Conservation (phyloP, 2,797 vertebrate genomes). For the Phoebastria nigripes region DNA sequence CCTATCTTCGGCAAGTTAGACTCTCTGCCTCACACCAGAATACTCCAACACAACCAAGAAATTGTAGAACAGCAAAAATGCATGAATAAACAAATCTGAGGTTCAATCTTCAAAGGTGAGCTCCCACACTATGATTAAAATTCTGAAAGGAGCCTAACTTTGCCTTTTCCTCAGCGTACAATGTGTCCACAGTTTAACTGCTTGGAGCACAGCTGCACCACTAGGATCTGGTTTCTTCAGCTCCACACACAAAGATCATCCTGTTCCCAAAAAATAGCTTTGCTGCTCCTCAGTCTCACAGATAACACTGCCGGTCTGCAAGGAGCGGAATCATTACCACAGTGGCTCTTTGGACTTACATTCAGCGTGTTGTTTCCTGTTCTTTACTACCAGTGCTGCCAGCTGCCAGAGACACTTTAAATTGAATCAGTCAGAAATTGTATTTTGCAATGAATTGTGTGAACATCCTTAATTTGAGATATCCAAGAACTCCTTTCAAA, state of each 20-base stretch:
- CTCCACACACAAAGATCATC: slow-evolving; percentile 68
- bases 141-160: not conserved
- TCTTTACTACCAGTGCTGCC: slow-evolving; percentile 25
- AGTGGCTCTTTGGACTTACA: slow-evolving; percentile 45
- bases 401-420: slow-evolving; percentile 62
- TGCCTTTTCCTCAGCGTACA: slow-evolving; percentile 16
- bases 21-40: not conserved
- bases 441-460: slow-evolving; percentile 33
- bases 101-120: not conserved
- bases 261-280: slow-evolving; percentile 57
- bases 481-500: slow-evolving; percentile 12
- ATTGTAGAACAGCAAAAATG: not conserved
- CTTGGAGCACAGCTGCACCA: slow-evolving; percentile 62
- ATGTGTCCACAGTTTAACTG: slow-evolving; percentile 26
- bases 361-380: slow-evolving; percentile 62
- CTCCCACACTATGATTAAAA: not conserved
- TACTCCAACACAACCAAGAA: not conserved
- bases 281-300: not conserved
- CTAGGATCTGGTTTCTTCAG: slow-evolving; percentile 44
- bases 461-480: slow-evolving; percentile 51
- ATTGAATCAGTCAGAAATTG: slow-evolving; percentile 23
- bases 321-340: slow-evolving; percentile 6
- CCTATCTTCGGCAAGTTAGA: not conserved
- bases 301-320: slow-evolving; percentile 54
- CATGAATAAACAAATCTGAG: not conserved